phyloP scores from a whole-genome alignment of 1,140 invertebrate species.

The Drosophila seguyi region DNA sequence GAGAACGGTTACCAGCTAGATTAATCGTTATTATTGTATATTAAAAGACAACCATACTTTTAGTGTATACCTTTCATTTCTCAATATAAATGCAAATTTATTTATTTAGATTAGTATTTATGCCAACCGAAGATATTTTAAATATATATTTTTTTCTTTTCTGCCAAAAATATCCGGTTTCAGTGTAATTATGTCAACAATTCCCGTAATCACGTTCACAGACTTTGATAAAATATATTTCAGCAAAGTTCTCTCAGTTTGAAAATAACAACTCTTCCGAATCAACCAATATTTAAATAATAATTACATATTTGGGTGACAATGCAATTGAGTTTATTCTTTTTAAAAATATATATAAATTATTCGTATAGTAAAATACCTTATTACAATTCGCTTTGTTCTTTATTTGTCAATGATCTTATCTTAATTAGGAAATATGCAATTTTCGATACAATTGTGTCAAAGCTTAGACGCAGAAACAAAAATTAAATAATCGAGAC shows the following conservation, averaged over 20 bases:
- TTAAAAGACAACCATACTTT: slow-evolving; percentile 54
- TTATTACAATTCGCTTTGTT: slow-evolving; percentile 66
- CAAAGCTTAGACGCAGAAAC: slow-evolving; percentile 29
- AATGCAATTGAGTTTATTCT: slow-evolving; percentile 57
- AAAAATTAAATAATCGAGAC: slow-evolving; percentile 38
- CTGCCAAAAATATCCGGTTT: not conserved
- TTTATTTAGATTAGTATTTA: slow-evolving; percentile 3
- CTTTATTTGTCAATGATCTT: slow-evolving; percentile 47
- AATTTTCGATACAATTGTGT: slow-evolving; percentile 37
- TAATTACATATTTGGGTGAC: slow-evolving; percentile 23
- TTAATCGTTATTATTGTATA: slow-evolving; percentile 25
- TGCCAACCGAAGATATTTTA: not conserved
- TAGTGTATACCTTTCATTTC: slow-evolving; percentile 27
- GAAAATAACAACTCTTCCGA: slow-evolving; percentile 1
- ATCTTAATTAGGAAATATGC: slow-evolving; percentile 30
- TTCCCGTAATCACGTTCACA: slow-evolving; percentile 33
- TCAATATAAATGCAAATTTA: slow-evolving; percentile 19
- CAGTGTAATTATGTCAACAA: not conserved
- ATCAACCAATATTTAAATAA: slow-evolving; percentile 33
- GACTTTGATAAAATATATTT: slow-evolving; percentile 24
- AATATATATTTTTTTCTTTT: not conserved
- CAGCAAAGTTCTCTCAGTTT: slow-evolving; percentile 27
- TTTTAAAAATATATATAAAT: slow-evolving; percentile 65
- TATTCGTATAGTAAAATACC: slow-evolving; percentile 65
- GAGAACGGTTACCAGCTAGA: slow-evolving; percentile 60